Evolutionary conservation across 2,888 invertebrate species (phyloP).

Genomic region (Microctonus aethiopoides): DNA sequence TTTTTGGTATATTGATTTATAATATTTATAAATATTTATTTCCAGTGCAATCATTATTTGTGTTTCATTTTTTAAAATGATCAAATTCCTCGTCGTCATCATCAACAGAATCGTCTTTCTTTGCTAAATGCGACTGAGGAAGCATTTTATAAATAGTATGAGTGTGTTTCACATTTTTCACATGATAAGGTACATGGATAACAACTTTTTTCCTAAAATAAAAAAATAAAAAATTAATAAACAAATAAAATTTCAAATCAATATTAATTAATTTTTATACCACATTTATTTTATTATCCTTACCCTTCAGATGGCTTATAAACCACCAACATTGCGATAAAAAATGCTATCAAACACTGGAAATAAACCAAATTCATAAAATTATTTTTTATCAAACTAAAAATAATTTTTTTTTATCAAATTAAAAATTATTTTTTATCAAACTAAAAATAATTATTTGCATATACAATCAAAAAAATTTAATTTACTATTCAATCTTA

Average conservation of each 20-base stretch:
- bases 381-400: no score
- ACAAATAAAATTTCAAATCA: not conserved
- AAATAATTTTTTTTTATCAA: no score
- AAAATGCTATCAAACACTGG: conserved; percentile 35
- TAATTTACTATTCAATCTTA: no score
- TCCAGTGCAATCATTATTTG: not conserved
- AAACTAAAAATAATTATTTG: no score
- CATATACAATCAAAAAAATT: no score
- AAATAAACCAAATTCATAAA: conserved; percentile 11
- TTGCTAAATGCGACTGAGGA: conserved; percentile 65
- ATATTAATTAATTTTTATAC: no score
- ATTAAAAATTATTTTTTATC: no score
- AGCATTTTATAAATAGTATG: conserved; percentile 79
- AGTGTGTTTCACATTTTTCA: conserved; percentile 78
- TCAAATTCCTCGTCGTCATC: conserved; percentile 42
- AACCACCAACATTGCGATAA: conserved; percentile 34
- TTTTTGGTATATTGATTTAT: no score
- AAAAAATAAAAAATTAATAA: conserved; percentile 24
- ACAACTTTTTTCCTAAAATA: conserved; percentile 74
- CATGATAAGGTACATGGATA: conserved; percentile 76
- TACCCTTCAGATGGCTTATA: conserved; percentile 36
- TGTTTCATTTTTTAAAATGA: conserved; percentile 40
- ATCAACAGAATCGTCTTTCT: conserved; percentile 33
- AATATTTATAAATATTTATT: not conserved
- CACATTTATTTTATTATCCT: conserved; percentile 1